Evolutionary conservation across 2,888 invertebrate species (phyloP).

Genomic region (Harpagoxenus sublaevis): DNA sequence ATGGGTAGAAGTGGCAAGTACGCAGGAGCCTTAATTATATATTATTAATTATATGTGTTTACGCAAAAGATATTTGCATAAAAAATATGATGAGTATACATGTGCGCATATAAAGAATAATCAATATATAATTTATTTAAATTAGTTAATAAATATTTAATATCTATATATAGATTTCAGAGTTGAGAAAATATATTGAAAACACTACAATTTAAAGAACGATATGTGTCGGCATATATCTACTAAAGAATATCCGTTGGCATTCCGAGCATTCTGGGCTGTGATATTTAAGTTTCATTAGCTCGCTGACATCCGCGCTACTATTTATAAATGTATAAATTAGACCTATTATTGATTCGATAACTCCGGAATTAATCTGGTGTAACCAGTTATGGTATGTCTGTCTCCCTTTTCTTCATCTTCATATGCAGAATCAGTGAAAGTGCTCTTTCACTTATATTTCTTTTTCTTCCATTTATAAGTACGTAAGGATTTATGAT

Average conservation of each 20-base stretch:
- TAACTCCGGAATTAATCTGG: background rate
- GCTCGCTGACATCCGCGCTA: background rate
- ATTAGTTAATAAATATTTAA: slow-evolving; percentile 1
- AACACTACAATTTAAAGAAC: background rate
- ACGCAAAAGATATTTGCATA: background rate
- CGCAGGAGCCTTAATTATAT: too few relatives aligned
- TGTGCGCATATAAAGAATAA: background rate
- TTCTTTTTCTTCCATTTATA: background rate
- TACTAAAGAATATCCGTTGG: background rate
- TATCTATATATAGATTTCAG: background rate
- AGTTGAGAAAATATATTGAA: background rate
- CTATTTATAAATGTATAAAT: slow-evolving; percentile 14
- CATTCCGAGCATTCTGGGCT: background rate
- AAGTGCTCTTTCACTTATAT: background rate
- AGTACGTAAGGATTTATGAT: background rate
- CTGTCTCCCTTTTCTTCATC: background rate
- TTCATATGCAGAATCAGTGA: background rate
- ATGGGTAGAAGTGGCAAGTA: too few relatives aligned
- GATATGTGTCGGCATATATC: background rate
- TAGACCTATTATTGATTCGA: background rate
- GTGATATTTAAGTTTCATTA: slow-evolving; percentile 16
- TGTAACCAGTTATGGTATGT: too few relatives aligned
- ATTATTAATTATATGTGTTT: background rate
- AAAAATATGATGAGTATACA: background rate
- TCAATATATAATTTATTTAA: background rate